phyloP scores from a whole-genome alignment of 1,140 invertebrate species.

The Aphis craccivora region DNA sequence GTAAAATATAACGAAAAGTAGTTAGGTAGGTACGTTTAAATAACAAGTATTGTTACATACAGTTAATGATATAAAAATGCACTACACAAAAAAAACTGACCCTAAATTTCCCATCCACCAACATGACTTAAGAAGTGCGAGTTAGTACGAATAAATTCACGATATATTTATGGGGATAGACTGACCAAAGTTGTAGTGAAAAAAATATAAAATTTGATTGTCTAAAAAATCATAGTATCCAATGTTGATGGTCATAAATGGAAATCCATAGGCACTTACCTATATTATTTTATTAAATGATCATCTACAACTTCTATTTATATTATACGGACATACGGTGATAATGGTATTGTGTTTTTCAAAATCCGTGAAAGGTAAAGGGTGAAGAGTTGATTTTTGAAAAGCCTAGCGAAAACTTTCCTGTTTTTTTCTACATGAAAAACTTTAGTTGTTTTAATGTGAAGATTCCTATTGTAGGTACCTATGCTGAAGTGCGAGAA shows the following conservation, averaged over 20 bases:
- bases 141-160: neutral
- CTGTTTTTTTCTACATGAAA: neutral
- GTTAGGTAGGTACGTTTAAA: neutral
- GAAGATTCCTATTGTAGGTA: too few species aligned
- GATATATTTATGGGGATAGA: neutral
- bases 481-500: neutral
- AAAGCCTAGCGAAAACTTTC: neutral
- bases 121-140: too few species aligned
- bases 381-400: neutral
- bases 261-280: neutral
- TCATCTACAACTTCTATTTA: neutral
- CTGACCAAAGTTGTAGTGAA: neutral
- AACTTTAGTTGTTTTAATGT: neutral
- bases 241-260: neutral
- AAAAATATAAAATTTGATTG: neutral
- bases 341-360: neutral
- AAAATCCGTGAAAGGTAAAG: too few species aligned
- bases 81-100: neutral
- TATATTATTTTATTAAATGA: neutral
- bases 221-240: neutral
- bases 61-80: neutral
- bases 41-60: neutral
- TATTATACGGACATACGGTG: neutral
- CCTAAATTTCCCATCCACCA: neutral
- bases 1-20: neutral